Evolutionary conservation across 53 echinoderm and acorn worm genomes (phyloP), one percentile per base, ranked within the genome.

Genomic region (Mesocentrotus franciscanus): DNA sequence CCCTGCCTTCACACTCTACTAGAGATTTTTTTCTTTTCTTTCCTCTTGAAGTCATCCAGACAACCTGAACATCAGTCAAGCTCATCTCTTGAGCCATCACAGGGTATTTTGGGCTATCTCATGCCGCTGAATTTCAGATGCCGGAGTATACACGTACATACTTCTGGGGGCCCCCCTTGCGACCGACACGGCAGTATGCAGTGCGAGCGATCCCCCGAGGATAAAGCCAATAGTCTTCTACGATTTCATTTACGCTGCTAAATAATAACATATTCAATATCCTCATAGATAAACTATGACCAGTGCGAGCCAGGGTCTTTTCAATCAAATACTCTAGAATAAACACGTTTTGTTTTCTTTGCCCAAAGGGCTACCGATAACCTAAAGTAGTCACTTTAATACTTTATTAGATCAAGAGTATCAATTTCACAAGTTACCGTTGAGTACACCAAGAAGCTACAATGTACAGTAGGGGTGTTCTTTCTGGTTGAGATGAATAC

Each of bases 181-280:
- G 87, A 87, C 49, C 87, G 87, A 87, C 87, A 87, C 87, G 57
- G 56, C 87, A 55, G 87, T 87, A 87, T 87, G 87, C 87, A 87
- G 57, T 0, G 58, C 87, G 14, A 27, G 58, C 29, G 17, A 57
- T 87, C 27, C 87, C 87, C 87, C 5, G 56, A 87, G 87, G 87
- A 87, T 14, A 87, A 87, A 87, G 58, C 87, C 87, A 87, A 87
- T 87, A 87, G 56, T 58, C 58, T 29, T 87, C 87, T 87, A 87
- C 87, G 0, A 87, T 87, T 87, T 57, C 87, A 87, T 87, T 87
- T 87, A 87, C 87, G 49, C 42, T 18, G 84, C 84, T 84, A 84
- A 84, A 84, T 84, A 87, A 87, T 57, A 87, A 87, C 56, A 87
- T 87, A 87, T 87, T 87, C 59, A 27, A 87, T 87, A 87, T 27